Base-by-base conservation (phyloP, 2,113 vertebrate genomes). In the Bombycilla garrulus region DNA sequence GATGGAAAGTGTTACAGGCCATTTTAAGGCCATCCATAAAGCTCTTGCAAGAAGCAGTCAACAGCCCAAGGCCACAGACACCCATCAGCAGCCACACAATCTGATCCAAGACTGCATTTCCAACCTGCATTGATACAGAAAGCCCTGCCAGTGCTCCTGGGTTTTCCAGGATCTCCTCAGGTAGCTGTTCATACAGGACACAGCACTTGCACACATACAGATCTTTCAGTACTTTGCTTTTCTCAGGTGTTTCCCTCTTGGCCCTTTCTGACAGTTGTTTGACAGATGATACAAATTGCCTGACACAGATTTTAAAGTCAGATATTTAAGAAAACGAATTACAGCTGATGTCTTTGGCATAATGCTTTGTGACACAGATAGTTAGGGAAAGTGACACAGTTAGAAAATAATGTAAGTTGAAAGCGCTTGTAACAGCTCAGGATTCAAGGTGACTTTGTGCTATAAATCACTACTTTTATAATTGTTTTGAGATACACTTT, bases 271-370 rank as follows among this genome's bases (percentile, higher is more conserved):
- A 94, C 91, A 92, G 93, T 53, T 88, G 81, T 67, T 88, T 96
- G 97, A 97, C 95, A 96, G 95, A 88, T 92, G 82, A 92, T 88
- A 89, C 53, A 90, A 96, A 93, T 87, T 83, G 92, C 91, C 92
- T 90, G 95, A 92, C 91, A 93, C 70, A 91, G 91, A 90, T 96
- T 96, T 95, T 92, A 62, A 90, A 96, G 91, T 84, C 88, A 86
- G 92, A 96, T 96, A 96, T 93, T 96, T 96, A 93, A 95, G 95
- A 95, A 95, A 96, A 94, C 38, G 15, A 95, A 95, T 96, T 95
- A 94, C 79, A 92, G 82, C 69, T 79, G 94, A 95, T 10, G 23
- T 86, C 65, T 96, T 95, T 88, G 72, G 81, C 71, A 56, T 90
- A 96, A 92, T 80, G 82, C 86, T 94, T 96, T 94, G 88, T 95